Evolutionary conservation across 2,888 invertebrate species (phyloP).

Genomic region (Tipula vernalis): DNA sequence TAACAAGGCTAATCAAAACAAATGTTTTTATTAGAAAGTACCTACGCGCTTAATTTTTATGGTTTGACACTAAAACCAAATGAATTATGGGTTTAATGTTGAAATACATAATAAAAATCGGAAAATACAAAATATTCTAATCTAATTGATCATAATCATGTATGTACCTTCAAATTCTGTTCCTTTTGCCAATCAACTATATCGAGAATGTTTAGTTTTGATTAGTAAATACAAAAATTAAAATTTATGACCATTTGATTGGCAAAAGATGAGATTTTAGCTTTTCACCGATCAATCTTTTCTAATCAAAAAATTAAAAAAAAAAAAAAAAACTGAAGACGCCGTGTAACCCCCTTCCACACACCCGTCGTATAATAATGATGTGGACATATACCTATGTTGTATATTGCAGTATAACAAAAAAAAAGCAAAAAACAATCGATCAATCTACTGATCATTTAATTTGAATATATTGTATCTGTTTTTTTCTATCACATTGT

Average conservation of each 20-base stretch:
- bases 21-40: neutral
- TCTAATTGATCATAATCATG: neutral
- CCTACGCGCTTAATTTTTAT: neutral
- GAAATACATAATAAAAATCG: neutral
- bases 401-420: neutral
- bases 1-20: neutral
- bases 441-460: neutral
- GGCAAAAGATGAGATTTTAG: neutral
- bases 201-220: neutral
- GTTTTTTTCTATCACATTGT: neutral
- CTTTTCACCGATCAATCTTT: neutral
- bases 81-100: neutral
- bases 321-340: neutral
- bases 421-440: neutral
- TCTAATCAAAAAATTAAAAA: neutral
- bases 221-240: neutral
- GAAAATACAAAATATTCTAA: neutral
- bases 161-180: neutral
- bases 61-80: neutral
- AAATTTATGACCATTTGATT: neutral
- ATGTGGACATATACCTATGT: neutral
- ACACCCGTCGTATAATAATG: neutral
- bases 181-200: neutral
- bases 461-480: neutral
- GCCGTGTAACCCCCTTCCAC: neutral